Base-by-base conservation (phyloP, 2,888 invertebrate genomes). In the Stenoptilia bipunctidactyla region DNA sequence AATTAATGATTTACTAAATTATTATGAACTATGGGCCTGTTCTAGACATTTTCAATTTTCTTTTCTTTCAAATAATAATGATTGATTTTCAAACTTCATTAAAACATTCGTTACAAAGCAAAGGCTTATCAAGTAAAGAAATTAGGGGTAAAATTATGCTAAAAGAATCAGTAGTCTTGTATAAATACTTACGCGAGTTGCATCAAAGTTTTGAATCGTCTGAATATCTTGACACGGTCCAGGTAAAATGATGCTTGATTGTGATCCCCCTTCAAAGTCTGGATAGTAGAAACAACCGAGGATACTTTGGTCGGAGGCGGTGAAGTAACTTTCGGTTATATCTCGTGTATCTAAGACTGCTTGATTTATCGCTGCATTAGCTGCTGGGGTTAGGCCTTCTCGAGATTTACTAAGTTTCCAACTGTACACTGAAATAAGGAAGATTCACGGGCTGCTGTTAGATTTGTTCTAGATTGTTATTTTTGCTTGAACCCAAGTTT, bases 271-370 rank as follows among this genome's bases (percentile, higher is more conserved):
- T 9, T 49, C 41, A 34, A 65, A 73, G 1, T 48, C 61, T 1
- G 80, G 80, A 40, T 77, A 79, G 46, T 73, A 53, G 68, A 80
- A 80, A 44, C 80, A 80, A 0, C 61, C 66, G 2, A 51, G 48
- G 37, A 59, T 47, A 33, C 58, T 61, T 40, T 75, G 79, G 2
- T 56, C 54, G 0, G 70, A 72, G 1, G 41, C 25, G 1, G 58
- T 53, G 43, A 67, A 80, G 50, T 79, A 79, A 1, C 52, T 49
- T 27, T 61, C 58, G 43, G 62, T 68, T 1, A 80, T 61, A 33
- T 75, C 70, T 0, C 44, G 42, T 25, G 66, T 69, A 0, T 43
- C 41, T 2, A 34, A 41, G 2, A 79, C 66, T 1, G 67, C 40
- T 2, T 40, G 35, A 27, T 64, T 39, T 12, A 79, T 67, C 6